Evolutionary conservation across 2,888 invertebrate species (phyloP).

Genomic region (Sesia bembeciformis): DNA sequence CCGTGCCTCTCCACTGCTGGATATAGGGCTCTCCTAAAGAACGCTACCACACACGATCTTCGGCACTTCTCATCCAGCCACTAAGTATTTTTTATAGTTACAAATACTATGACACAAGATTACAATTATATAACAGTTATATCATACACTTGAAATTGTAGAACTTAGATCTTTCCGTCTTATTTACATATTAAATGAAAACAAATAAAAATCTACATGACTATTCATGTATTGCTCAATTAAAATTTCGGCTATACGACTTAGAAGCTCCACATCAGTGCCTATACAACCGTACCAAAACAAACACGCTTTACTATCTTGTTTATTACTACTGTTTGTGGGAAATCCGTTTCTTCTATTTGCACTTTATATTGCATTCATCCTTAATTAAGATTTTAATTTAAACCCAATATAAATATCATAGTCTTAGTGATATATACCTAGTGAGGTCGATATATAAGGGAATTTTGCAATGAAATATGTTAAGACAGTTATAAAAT

Average conservation of each 20-base stretch:
- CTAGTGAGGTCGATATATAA: neutral
- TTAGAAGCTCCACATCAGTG: neutral
- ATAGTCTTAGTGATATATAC: neutral
- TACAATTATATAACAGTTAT: too few relatives aligned
- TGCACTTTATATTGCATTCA: conserved; percentile 25
- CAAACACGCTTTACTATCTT: conserved; percentile 14
- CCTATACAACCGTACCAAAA: conserved; percentile 1
- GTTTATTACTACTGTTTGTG: conserved; percentile 47
- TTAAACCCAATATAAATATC: conserved; percentile 42
- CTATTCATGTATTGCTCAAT: too few relatives aligned
- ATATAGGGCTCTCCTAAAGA: too few relatives aligned
- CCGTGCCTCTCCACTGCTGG: too few relatives aligned
- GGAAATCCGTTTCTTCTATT: conserved; percentile 53
- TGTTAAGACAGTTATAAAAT: neutral
- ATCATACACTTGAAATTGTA: too few relatives aligned
- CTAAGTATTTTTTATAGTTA: too few relatives aligned
- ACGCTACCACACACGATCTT: too few relatives aligned
- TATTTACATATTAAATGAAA: neutral
- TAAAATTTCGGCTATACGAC: neutral
- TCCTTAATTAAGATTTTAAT: conserved; percentile 43
- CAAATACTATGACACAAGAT: too few relatives aligned
- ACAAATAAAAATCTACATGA: neutral
- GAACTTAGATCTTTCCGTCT: too few relatives aligned
- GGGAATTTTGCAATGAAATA: neutral
- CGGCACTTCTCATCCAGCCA: too few relatives aligned